Evolutionary conservation across 2,797 vertebrate genomes (phyloP), one percentile per base, ranked within the genome.

Genomic region (Pogonophryne albipinna): DNA sequence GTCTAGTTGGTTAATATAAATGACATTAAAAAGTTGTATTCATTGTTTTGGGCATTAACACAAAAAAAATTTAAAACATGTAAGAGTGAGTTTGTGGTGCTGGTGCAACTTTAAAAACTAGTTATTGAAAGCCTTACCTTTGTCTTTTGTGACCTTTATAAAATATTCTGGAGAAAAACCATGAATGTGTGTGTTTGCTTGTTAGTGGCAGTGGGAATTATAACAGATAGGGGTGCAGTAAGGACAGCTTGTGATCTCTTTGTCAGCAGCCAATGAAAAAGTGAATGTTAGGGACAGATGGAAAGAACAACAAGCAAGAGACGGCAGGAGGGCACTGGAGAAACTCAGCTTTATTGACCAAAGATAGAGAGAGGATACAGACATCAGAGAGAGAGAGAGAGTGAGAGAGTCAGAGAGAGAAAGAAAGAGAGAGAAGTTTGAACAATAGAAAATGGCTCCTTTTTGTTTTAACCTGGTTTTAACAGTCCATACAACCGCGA

Each of bases 301-400:
- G 83, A 90, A 93, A 92, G 86, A 93, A 91, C 83, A 91, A 92
- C 87, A 93, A 92, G 92, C 93, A 79, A 84, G 89, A 94, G 91
- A 92, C 93, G 14, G 92, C 90, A 93, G 87, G 86, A 74, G 87
- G 87, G 87, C 86, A 91, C 89, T 93, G 89, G 89, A 93, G 91
- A 91, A 93, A 92, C 80, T 92, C 89, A 90, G 91, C 90, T 94
- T 94, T 94, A 94, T 94, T 93, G 89, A 92, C 90, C 86, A 88
- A 90, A 89, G 89, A 89, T 82, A 83, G 89, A 89, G 80, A 88
- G 83, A 88, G 71, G 76, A 83, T 90, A 93, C 92, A 92, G 87
- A 90, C 77, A 83, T 80, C 72, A 83, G 85, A 87, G 82, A 78
- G 72, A 82, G 72, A 69, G 70, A 64, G 69, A 45, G 74, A 69